Evolutionary conservation across 2,113 vertebrate genomes (phyloP).

Genomic region (Lagopus leucura): DNA sequence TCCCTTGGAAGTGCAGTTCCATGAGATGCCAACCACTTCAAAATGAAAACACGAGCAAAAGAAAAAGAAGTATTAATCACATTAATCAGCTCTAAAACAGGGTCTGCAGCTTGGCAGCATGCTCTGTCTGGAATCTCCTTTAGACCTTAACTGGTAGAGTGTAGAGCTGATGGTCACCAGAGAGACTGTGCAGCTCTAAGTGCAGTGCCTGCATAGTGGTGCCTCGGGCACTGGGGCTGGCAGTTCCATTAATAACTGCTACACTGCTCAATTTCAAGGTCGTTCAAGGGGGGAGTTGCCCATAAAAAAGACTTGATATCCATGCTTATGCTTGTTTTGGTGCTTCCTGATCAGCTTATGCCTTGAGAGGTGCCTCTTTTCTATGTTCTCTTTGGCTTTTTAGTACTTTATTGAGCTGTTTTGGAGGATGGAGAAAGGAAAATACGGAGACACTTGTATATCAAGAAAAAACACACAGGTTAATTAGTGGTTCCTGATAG

Average conservation of each 20-base stretch:
- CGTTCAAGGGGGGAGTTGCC: background rate
- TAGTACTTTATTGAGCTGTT: background rate
- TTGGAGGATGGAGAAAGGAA: background rate
- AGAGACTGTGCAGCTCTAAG: background rate
- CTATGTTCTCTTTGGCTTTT: background rate
- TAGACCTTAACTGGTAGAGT: background rate
- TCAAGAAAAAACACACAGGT: background rate
- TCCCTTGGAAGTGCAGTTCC: background rate
- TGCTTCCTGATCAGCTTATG: background rate
- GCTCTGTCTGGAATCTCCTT: background rate
- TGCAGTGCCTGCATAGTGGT: background rate
- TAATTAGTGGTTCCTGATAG: constrained; percentile 50
- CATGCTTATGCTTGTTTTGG: background rate
- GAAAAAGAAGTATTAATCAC: background rate
- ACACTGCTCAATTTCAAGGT: background rate
- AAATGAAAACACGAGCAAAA: background rate
- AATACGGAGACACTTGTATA: background rate
- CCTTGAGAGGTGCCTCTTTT: background rate
- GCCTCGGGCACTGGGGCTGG: background rate
- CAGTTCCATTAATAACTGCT: background rate
- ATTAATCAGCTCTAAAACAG: background rate
- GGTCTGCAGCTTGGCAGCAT: background rate
- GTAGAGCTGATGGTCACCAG: background rate
- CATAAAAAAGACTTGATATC: background rate
- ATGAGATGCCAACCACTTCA: background rate